Base-by-base conservation (phyloP, 2,113 vertebrate genomes). In the Nannospalax galili region DNA sequence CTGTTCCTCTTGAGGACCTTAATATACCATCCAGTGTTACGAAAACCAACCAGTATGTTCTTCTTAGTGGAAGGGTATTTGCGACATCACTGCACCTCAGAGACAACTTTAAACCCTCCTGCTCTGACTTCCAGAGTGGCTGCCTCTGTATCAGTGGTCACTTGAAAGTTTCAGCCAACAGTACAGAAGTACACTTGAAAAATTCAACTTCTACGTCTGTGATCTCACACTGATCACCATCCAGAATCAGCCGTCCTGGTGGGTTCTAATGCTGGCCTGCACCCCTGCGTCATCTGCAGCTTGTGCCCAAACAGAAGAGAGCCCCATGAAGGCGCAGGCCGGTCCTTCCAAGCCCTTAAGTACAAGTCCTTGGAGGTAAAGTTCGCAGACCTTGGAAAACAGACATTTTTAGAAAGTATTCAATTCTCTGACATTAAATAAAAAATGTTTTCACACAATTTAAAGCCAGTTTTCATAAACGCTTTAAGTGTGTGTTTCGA, bases 391-490 rank as follows among this genome's bases (percentile, higher is more conserved):
- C 22, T 81, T 15, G 69, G 3, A 69, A 16, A 92, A 90, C 4
- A 40, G 5, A 10, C 11, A 56, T 40, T 74, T 88, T 82, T 52
- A 88, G n/a, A 74, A 62, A 81, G 77, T 87, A 81, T 22, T 67
- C 65, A 20, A 48, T 58, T 70, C 10, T 93, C 37, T 90, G 28
- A 92, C 89, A 67, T 65, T 87, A 91, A 80, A 12, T 72, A 56
- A 80, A 69, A 72, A 1, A 84, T 93, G 30, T 9, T 84, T 90
- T 88, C 37, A 75, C 30, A 80, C 42, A 84, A 84, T 58, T 72
- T 81, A 37, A 73, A 84, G 72, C 73, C 22, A 52, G 62, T 82
- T 88, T 94, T 80, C 37, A 80, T 56, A 87, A 85, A 28, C 58
- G 79, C 86, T 37, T 87, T 24, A 69, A 90, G 28, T 48, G 28